phyloP scores from a whole-genome alignment of 1,140 invertebrate genomes.

The Brachionus rubens region DNA sequence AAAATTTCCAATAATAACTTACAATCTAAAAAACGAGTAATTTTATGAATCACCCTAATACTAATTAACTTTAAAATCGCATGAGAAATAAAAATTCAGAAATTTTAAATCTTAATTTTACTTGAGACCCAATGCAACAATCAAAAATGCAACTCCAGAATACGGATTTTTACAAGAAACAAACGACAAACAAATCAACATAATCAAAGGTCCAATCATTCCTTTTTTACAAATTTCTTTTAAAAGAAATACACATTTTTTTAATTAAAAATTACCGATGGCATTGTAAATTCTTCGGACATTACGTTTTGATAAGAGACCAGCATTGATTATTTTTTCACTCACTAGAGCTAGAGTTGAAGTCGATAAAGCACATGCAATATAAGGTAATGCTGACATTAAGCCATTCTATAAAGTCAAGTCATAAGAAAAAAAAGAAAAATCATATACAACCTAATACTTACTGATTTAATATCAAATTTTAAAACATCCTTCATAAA shows the following conservation, averaged over 20 bases:
- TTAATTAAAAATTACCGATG: neutral
- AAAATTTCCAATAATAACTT: too few species aligned
- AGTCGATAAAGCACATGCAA: neutral
- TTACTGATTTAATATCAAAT: conserved; percentile 50
- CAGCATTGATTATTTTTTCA: neutral
- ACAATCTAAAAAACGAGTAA: too few species aligned
- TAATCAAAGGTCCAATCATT: neutral
- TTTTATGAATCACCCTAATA: too few species aligned
- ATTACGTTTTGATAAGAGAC: neutral
- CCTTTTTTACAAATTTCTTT: neutral
- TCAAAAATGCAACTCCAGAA: neutral
- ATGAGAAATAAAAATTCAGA: neutral
- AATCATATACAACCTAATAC: too few species aligned
- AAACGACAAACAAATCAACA: conserved; percentile 9
- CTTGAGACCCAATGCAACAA: neutral
- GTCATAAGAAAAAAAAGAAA: neutral
- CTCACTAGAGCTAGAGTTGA: neutral
- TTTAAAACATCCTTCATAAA: conserved; percentile 58
- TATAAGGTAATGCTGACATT: conserved; percentile 27
- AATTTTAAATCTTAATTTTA: neutral
- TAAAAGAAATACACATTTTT: neutral
- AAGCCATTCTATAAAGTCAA: conserved; percentile 35
- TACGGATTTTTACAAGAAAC: conserved; percentile 5
- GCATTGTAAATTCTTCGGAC: conserved; percentile 15
- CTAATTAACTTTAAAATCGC: too few species aligned